phyloP scores from a whole-genome alignment of 2,888 invertebrate species.

The Ischnura elegans region DNA sequence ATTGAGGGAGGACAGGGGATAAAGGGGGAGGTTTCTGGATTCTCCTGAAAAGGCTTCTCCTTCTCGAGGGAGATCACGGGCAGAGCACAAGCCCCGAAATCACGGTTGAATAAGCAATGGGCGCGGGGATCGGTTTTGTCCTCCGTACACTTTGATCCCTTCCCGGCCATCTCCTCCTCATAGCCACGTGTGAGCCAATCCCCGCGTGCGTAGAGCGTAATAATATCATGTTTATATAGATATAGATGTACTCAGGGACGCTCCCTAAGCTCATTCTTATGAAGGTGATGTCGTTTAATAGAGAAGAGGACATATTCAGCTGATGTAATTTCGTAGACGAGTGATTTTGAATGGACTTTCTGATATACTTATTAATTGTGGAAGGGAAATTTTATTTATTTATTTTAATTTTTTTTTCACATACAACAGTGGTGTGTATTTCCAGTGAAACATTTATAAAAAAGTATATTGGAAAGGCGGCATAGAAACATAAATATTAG shows the following conservation, averaged over 20 bases:
- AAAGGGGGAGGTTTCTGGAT: background rate
- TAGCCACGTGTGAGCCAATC: constrained; percentile 7
- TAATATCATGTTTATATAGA: constrained; percentile 15
- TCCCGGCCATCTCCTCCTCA: background rate
- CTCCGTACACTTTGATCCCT: constrained; percentile 28
- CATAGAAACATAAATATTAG: too few species aligned
- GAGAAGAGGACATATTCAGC: background rate
- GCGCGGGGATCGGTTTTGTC: constrained; percentile 47
- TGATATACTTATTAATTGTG: background rate
- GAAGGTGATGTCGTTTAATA: background rate
- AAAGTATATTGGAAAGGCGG: too few species aligned
- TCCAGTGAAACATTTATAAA: too few species aligned
- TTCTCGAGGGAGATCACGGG: constrained; percentile 35
- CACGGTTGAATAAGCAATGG: constrained; percentile 64
- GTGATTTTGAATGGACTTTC: background rate
- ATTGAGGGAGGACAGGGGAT: background rate
- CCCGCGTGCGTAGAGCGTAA: background rate
- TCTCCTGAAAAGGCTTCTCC: background rate
- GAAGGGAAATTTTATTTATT: too few species aligned
- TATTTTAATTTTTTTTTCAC: too few species aligned
- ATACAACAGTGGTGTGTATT: too few species aligned
- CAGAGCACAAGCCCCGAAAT: constrained; percentile 30
- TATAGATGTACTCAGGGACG: background rate
- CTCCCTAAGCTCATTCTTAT: background rate
- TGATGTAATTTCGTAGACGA: background rate